Evolutionary conservation across 2,888 invertebrate species (phyloP), one percentile per base, ranked within the genome.

Genomic region (Ennomos fuscantarius): DNA sequence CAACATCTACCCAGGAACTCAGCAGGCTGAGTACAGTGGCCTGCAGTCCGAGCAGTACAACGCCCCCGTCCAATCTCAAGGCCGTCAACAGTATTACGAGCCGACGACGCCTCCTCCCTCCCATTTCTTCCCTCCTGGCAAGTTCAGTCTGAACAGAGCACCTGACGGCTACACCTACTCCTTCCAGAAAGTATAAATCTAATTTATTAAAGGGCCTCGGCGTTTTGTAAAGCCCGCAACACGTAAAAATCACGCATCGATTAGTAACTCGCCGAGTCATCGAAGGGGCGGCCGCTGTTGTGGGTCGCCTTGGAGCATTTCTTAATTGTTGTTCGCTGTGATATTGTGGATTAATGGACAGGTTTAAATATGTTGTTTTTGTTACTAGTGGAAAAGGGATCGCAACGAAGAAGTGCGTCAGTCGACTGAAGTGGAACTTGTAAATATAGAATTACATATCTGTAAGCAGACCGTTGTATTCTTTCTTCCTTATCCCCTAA

Each of bases 81-180:
- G 51, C 9, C n/a, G 62, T 73, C 42, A 84, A 82, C 93, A 93
- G 63, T 93, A 94, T 79, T 93, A 93, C 76, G 91, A 93, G 55
- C 81, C 89, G 33, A 92, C 93, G 61, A 96, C 96, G 51, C 95
- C 94, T 62, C 90, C 94, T 32, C 96, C 96, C 13, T 94, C 94
- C 75, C 94, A 95, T 72, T 96, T 96, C 92, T 96, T 95, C 82
- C 97, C 96, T 50, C 97, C 97, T 33, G 97, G 97, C 69, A 97
- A 97, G 86, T 94, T 97, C 75, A 95, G 95, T 71, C 93, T 97
- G 70, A 97, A 97, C 93, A 93, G 97, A 79, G 96, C 96, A 59
- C 97, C 97, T 39, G 97, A 97, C 79, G 97, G 97, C 76, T 97
- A 95, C 92, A 96, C 96, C 75, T 97, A 96, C 89, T 96, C 95